Evolutionary conservation across 1,140 invertebrate species (phyloP).

Genomic region (Drosophila oshimai): DNA sequence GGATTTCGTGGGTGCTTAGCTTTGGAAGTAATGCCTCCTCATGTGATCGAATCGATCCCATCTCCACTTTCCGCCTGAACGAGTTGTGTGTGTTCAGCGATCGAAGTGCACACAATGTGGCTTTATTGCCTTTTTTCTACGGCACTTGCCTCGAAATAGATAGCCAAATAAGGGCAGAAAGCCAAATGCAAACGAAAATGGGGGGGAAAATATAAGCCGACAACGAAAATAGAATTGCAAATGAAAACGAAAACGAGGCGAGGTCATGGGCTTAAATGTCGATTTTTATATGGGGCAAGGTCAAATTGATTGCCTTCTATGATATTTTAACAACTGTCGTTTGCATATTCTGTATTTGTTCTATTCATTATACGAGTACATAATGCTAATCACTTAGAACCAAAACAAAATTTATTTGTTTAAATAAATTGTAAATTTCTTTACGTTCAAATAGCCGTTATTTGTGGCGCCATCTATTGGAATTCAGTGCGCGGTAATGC

Average conservation of each 20-base stretch:
- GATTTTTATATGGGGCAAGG: conserved; percentile 7
- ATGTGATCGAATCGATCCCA: conserved; percentile 26
- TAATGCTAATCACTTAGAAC: too few species aligned
- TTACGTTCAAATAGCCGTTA: background rate
- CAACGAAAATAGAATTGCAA: conserved; percentile 24
- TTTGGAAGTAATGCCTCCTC: conserved; percentile 10
- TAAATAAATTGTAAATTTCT: too few species aligned
- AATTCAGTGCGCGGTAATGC: background rate
- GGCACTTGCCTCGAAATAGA: conserved; percentile 2
- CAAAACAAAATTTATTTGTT: too few species aligned
- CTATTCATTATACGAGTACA: too few species aligned
- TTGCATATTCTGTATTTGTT: too few species aligned
- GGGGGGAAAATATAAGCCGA: background rate
- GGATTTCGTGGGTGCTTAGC: conserved; percentile 14
- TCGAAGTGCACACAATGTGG: background rate
- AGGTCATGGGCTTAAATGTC: conserved; percentile 9
- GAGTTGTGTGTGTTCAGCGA: background rate
- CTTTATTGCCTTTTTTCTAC: background rate
- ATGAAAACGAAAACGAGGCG: conserved; percentile 22
- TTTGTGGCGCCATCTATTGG: background rate
- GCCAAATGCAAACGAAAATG: background rate
- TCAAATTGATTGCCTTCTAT: background rate
- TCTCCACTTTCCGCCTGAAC: background rate
- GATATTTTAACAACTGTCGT: too few species aligned
- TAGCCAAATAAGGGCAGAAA: conserved; percentile 33